Conservation (phyloP, 1,140 invertebrate genomes). For the Antheraea pernyi region DNA sequence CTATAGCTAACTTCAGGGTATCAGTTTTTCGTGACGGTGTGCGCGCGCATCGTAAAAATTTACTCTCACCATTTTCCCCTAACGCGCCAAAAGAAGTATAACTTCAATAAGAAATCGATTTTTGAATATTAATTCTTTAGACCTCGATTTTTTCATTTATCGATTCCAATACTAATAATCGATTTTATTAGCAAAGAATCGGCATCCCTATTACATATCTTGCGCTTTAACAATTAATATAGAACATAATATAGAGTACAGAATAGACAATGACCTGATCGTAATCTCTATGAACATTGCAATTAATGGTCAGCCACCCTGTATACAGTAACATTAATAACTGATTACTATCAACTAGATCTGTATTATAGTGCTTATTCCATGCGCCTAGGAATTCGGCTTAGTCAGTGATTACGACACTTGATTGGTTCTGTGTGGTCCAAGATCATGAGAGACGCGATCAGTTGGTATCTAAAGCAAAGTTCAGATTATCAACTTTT, state of each 20-base stretch:
- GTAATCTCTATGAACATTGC: neutral
- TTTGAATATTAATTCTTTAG: too few species aligned
- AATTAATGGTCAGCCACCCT: neutral
- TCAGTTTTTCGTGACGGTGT: too few species aligned
- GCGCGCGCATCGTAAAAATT: too few species aligned
- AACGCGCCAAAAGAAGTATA: too few species aligned
- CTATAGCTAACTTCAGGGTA: too few species aligned
- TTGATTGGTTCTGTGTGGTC: constrained; percentile 5
- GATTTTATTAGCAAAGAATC: too few species aligned
- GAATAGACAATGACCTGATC: neutral
- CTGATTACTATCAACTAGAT: constrained; percentile 16
- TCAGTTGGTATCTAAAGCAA: neutral
- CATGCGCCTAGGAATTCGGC: constrained; percentile 23
- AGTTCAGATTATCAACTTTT: too few species aligned
- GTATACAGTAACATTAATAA: constrained; percentile 13
- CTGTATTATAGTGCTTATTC: constrained; percentile 16
- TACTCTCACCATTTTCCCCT: too few species aligned
- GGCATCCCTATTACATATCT: neutral
- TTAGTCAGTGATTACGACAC: constrained; percentile 27
- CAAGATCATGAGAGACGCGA: neutral
- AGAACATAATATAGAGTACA: neutral
- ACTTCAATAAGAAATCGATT: too few species aligned
- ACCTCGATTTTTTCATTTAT: too few species aligned
- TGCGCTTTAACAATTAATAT: neutral
- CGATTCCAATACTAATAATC: too few species aligned